Conservation (phyloP, 1,140 invertebrate species). For the Drosophila cardini region DNA sequence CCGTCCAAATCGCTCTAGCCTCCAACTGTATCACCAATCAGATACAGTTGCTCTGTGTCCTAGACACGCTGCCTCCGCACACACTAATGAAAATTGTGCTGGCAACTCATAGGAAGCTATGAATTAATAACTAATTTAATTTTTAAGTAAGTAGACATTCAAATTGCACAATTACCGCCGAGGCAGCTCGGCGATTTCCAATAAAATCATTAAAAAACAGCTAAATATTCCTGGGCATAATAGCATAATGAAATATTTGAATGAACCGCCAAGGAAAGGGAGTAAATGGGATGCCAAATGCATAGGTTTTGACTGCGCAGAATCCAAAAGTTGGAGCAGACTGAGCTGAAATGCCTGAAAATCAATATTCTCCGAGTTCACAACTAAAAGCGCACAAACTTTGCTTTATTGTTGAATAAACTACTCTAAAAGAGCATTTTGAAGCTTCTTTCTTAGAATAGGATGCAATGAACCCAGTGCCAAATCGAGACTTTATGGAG, state of each 20-base stretch:
- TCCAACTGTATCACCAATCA: conserved; percentile 91
- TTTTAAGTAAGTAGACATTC: background rate
- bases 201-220: background rate
- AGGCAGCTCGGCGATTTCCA: background rate
- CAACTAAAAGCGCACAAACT: conserved; percentile 7
- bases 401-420: background rate
- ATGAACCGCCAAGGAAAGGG: background rate
- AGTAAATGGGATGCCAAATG: conserved; percentile 20
- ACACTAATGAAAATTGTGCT: conserved; percentile 87
- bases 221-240: background rate
- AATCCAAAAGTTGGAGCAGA: background rate
- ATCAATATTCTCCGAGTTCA: conserved; percentile 36
- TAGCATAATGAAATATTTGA: background rate
- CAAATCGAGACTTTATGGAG: conserved; percentile 81
- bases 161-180: background rate
- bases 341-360: conserved; percentile 14
- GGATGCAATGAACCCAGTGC: conserved; percentile 79
- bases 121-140: conserved; percentile 6
- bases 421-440: background rate
- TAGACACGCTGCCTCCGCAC: conserved; percentile 87
- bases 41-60: conserved; percentile 86
- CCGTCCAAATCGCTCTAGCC: conserved; percentile 89
- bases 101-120: conserved; percentile 78
- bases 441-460: conserved; percentile 6
- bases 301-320: conserved; percentile 25